These are phyloP conservation scores for Scaeva pyrastri DNA, from an alignment of 2,888 invertebrate species.

Conservation along the genomic window DNA sequence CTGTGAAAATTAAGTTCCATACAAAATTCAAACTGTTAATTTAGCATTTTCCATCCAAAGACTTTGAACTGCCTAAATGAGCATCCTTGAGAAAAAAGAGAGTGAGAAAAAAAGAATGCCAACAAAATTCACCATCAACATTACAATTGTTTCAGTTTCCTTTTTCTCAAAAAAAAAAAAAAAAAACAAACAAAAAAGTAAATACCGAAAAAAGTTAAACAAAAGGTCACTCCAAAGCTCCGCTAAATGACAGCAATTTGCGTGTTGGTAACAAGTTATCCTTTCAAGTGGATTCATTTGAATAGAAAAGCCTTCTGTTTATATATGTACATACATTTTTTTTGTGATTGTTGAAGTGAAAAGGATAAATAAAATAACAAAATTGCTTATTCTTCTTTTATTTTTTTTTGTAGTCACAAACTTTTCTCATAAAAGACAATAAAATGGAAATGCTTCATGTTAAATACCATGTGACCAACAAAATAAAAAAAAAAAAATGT, in stretches of 20 bases:
- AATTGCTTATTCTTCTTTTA: conserved; percentile 57
- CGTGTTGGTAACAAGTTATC: conserved; percentile 47
- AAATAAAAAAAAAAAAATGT: not conserved
- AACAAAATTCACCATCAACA: conserved; percentile 16
- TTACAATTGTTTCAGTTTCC: not conserved
- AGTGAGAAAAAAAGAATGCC: too few species aligned
- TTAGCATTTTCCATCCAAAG: too few species aligned
- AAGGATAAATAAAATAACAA: conserved; percentile 42
- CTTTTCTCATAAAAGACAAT: conserved; percentile 70
- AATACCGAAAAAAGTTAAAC: conserved; percentile 43
- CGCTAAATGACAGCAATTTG: conserved; percentile 65
- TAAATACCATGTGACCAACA: conserved; percentile 59
- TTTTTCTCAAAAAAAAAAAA: not conserved
- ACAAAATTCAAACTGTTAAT: too few species aligned
- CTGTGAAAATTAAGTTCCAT: too few species aligned
- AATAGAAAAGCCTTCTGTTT: conserved; percentile 18
- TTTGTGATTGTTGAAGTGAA: not conserved
- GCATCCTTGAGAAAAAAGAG: too few species aligned
- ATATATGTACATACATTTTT: too few species aligned
- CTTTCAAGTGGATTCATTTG: conserved; percentile 48
- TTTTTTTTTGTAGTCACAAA: conserved; percentile 44
- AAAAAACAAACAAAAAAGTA: not conserved
- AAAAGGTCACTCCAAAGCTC: conserved; percentile 53
- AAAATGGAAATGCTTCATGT: conserved; percentile 69
- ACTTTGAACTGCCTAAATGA: too few species aligned